Percentiles rank a stretch among this genome's conserved stretches.
Conservation (phyloP, 2,888 invertebrate species). For the Branchipolynoe longqiensis region DNA sequence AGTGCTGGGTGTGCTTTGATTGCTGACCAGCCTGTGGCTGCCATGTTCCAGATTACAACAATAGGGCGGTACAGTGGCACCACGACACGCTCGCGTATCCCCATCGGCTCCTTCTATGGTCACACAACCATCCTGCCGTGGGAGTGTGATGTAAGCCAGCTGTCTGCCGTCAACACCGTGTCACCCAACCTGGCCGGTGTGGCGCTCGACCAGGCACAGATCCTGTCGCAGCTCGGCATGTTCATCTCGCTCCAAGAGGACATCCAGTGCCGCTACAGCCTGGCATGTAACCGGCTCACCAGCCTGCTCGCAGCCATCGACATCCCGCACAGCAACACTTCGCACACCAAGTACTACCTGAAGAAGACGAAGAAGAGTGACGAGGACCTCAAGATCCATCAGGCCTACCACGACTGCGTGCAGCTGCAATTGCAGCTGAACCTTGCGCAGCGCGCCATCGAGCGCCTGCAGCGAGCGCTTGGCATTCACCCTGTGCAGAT, state of each 20-base stretch:
- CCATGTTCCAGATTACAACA: slow-evolving; percentile 90
- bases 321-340: slow-evolving; percentile 78
- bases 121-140: slow-evolving; percentile 89
- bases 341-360: slow-evolving; percentile 87
- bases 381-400: slow-evolving; percentile 83
- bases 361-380: slow-evolving; percentile 84
- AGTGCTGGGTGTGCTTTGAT: no score
- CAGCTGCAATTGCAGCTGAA: slow-evolving; percentile 94
- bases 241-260: slow-evolving; percentile 89
- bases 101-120: slow-evolving; percentile 95
- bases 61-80: slow-evolving; percentile 96
- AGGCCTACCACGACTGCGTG: slow-evolving; percentile 89
- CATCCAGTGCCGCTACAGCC: slow-evolving; percentile 88
- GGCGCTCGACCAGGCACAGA: slow-evolving; percentile 71
- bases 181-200: slow-evolving; percentile 23
- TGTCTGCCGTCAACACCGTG: neutral
- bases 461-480: slow-evolving; percentile 86
- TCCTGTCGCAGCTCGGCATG: slow-evolving; percentile 84
- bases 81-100: slow-evolving; percentile 93
- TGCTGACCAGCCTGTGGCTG: no score
- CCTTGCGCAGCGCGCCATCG: slow-evolving; percentile 86
- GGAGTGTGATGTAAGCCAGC: slow-evolving; percentile 72
- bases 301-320: slow-evolving; percentile 85
- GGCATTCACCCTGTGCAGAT: slow-evolving; percentile 69
- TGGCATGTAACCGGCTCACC: slow-evolving; percentile 92